Evolutionary conservation across 2,797 vertebrate genomes (phyloP).

Genomic region (Numenius phaeopus): DNA sequence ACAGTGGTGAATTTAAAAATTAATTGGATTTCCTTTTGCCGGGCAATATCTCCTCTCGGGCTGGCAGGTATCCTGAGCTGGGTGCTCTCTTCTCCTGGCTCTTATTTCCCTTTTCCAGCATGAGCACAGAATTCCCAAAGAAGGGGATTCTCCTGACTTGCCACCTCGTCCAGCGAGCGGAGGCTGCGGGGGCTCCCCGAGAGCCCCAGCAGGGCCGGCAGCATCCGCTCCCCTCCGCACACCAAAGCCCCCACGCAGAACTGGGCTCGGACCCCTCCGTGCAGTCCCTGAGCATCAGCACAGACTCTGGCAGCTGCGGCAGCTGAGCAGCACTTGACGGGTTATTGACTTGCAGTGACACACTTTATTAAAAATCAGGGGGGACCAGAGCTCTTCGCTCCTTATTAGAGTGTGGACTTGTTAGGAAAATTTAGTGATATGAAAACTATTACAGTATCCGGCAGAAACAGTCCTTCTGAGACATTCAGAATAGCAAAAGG

Average conservation of each 20-base stretch:
- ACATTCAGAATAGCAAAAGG: constrained; percentile 28
- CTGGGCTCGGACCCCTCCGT: neutral
- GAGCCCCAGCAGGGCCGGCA: neutral
- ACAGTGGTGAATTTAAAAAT: neutral
- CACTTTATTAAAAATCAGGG: constrained; percentile 30
- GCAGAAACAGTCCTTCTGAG: constrained; percentile 26
- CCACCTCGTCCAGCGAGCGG: accelerated
- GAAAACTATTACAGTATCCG: neutral
- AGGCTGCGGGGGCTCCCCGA: accelerated
- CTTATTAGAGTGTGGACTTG: neutral
- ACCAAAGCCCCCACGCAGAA: accelerated
- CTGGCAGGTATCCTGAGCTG: neutral
- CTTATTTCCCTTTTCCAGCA: neutral
- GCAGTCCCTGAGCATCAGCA: neutral
- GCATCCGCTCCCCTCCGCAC: neutral
- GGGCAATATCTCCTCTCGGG: neutral
- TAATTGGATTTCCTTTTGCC: neutral
- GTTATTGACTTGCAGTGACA: constrained; percentile 32
- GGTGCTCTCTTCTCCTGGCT: neutral
- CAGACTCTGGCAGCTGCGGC: neutral
- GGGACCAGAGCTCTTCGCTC: neutral
- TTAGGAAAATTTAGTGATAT: constrained; percentile 11
- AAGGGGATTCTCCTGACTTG: too few relatives aligned
- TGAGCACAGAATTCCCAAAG: accelerated
- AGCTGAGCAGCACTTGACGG: neutral